phyloP scores from a whole-genome alignment of 2,113 vertebrate species.

The Psilopogon haemacephalus region DNA sequence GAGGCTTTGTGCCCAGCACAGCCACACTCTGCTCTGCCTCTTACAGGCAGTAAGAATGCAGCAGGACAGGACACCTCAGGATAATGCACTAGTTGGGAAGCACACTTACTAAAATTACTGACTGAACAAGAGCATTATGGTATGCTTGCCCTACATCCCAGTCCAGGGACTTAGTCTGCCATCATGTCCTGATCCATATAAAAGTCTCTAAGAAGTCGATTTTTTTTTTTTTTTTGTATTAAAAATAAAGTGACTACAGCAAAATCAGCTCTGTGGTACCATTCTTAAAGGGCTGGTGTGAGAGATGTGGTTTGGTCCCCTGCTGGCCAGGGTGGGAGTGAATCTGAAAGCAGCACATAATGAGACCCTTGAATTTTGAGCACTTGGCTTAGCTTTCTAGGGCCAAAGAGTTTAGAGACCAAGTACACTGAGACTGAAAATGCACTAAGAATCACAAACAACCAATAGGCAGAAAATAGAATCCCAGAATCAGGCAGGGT shows the following conservation, averaged over 20 bases:
- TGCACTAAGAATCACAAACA: not conserved
- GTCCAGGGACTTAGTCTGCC: not conserved
- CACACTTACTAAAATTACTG: slow-evolving; percentile 52
- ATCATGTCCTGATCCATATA: not conserved
- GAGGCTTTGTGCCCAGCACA: rapidly evolving
- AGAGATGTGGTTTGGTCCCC: not conserved
- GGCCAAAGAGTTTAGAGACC: not conserved
- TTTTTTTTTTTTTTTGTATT: slow-evolving; percentile 31
- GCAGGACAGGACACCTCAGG: slow-evolving; percentile 6
- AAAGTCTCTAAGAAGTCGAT: not conserved
- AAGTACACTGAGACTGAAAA: not conserved
- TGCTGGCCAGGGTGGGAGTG: not conserved
- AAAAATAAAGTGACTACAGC: slow-evolving; percentile 41
- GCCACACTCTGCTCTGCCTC: rapidly evolving
- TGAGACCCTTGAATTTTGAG: not conserved
- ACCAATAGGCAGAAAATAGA: not conserved
- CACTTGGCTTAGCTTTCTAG: not conserved
- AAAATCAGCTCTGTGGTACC: slow-evolving; percentile 10
- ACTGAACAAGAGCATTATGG: slow-evolving; percentile 1
- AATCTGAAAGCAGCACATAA: not conserved
- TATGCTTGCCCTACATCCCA: slow-evolving; percentile 29
- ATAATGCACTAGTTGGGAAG: not conserved
- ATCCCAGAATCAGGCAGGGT: no score
- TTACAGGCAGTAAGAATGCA: rapidly evolving
- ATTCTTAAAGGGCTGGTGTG: slow-evolving; percentile 1